These are phyloP conservation scores for Stenurella melanura DNA, from an alignment of 2,888 invertebrate genomes.

Conservation along the genomic window DNA sequence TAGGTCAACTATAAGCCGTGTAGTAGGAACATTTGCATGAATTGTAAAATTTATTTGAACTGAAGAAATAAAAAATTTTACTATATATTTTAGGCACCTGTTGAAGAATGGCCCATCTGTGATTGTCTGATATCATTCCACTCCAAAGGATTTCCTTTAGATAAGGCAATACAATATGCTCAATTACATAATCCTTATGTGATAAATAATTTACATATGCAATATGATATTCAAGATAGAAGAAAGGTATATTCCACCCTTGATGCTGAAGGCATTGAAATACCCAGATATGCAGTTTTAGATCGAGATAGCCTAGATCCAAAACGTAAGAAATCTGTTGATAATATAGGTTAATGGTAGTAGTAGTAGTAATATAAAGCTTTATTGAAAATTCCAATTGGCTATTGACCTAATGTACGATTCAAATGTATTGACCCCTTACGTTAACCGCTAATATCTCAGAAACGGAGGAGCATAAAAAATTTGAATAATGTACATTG, in stretches of 20 bases:
- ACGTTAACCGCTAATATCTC: no score
- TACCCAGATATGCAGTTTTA: slow-evolving; percentile 97
- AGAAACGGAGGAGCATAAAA: no score
- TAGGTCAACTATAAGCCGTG: no score
- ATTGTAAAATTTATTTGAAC: no score
- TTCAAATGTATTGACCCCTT: no score
- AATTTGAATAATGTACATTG: no score
- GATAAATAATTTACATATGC: slow-evolving; percentile 98
- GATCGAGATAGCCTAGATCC: slow-evolving; percentile 95
- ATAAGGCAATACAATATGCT: slow-evolving; percentile 98
- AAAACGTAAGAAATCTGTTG: slow-evolving; percentile 80
- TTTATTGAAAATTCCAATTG: no score
- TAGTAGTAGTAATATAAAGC: no score
- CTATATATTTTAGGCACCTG: slow-evolving; percentile 81
- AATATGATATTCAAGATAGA: slow-evolving; percentile 97
- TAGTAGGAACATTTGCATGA: no score
- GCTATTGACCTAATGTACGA: no score
- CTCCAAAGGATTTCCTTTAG: slow-evolving; percentile 98
- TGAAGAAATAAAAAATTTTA: neutral
- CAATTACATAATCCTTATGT: slow-evolving; percentile 95
- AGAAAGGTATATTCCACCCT: slow-evolving; percentile 96
- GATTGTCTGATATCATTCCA: slow-evolving; percentile 99
- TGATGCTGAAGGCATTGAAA: slow-evolving; percentile 95
- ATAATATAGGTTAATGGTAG: neutral
- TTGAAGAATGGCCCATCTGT: slow-evolving; percentile 98